Conservation (phyloP, 2,797 vertebrate genomes). For the Syngnathus acus region DNA sequence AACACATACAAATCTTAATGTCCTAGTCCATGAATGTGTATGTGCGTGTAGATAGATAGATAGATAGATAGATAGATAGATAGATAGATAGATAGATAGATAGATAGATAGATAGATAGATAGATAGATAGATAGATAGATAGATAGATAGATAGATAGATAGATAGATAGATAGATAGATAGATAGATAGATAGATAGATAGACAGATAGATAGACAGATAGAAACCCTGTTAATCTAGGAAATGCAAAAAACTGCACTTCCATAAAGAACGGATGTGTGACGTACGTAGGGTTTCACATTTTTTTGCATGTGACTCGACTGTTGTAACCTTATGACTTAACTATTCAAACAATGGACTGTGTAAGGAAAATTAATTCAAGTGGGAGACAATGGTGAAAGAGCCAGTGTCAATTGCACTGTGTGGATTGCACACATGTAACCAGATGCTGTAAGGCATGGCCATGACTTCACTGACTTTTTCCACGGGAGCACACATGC, state of each 20-base stretch:
- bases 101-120: too few species aligned
- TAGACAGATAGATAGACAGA: too few species aligned
- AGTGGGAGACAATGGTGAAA: slow-evolving; percentile 35
- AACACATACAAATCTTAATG: too few species aligned
- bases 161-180: too few species aligned
- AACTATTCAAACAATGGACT: slow-evolving; percentile 12
- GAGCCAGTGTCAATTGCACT: slow-evolving; percentile 42
- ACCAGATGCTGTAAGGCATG: slow-evolving; percentile 51
- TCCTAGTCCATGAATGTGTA: too few species aligned
- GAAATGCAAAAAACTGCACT: neutral
- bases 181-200: too few species aligned
- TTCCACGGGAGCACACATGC: slow-evolving; percentile 38
- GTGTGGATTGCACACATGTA: slow-evolving; percentile 57
- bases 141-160: too few species aligned
- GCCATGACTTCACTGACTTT: slow-evolving; percentile 68
- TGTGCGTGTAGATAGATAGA: too few species aligned
- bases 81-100: too few species aligned
- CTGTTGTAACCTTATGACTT: slow-evolving; percentile 22
- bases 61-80: too few species aligned
- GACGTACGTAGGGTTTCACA: slow-evolving; percentile 15
- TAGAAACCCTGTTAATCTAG: too few species aligned
- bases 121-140: too few species aligned
- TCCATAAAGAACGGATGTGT: neutral
- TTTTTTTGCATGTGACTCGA: slow-evolving; percentile 29
- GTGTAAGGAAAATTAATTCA: slow-evolving; percentile 21